Base-by-base conservation (phyloP, 2,797 vertebrate species). In the Otus scops region DNA sequence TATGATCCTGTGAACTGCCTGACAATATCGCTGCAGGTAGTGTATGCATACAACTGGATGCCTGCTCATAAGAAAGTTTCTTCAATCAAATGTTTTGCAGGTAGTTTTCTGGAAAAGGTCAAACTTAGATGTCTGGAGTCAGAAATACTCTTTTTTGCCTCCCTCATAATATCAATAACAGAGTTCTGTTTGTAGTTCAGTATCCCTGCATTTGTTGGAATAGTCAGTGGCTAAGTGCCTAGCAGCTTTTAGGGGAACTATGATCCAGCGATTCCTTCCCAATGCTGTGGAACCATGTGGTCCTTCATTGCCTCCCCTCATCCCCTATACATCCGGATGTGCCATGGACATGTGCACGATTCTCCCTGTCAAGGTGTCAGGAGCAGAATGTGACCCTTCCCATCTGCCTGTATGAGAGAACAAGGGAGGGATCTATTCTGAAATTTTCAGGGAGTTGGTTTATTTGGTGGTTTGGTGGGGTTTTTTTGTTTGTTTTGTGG, bases 291-390 rank as follows among this genome's bases (percentile, higher is more conserved):
- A 76, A 67, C 9, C 5, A 24, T 1, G 0, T 16, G 15, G 5
- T 38, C 13, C 6, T 76, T 70, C 24, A 9, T 9, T 56, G 30
- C 1, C 14, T 9, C 4, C 7, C 14, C 13, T 47, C 13, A 26
- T 7, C 11, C 2, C 0, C 22, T 41, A 3, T 7, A 1, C 6
- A 59, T 43, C 34, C 21, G 23, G 23, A n/a, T n/a, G 8, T 23
- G 30, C 9, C 1, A 11, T 0, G 1, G 9, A 3, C 4, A 38
- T 27, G 57, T 17, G 4, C 38, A 45, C 13, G 45, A 23, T 17
- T 59, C 7, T 65, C 24, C 38, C n/a, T 59, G 23, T 1, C 14
- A 45, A 65, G 7, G 11, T 28, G 22, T 78, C 41, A 45, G 78
- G 18, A 81, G 13, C 20, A 92, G 45, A 68, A 85, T 45, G 11